phyloP scores from a whole-genome alignment of 2,888 invertebrate genomes.

The Isoperla grammatica region DNA sequence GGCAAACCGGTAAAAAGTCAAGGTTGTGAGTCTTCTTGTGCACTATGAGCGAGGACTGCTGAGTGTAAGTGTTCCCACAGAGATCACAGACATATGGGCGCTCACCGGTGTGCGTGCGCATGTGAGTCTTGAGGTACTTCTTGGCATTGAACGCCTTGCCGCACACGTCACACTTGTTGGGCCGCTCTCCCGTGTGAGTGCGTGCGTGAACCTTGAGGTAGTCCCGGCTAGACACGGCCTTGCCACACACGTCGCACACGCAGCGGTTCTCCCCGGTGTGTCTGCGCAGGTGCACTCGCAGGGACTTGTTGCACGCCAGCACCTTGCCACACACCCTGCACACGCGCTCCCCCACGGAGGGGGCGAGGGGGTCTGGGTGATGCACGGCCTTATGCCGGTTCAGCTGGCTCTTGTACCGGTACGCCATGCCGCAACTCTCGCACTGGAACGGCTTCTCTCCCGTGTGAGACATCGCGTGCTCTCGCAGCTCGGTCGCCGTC shows the following conservation, averaged over 20 bases:
- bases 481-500: conserved; percentile 47
- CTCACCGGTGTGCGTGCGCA: conserved; percentile 38
- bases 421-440: conserved; percentile 42
- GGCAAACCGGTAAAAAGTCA: neutral
- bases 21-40: conserved; percentile 33
- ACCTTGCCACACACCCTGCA: conserved; percentile 43
- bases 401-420: conserved; percentile 24
- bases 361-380: conserved; percentile 37
- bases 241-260: conserved; percentile 57
- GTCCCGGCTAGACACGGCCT: conserved; percentile 53
- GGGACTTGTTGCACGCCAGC: conserved; percentile 42
- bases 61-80: conserved; percentile 38
- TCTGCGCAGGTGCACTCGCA: conserved; percentile 42
- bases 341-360: conserved; percentile 42
- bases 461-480: conserved; percentile 54
- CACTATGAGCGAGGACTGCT: conserved; percentile 39
- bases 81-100: conserved; percentile 38
- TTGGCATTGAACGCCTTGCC: conserved; percentile 41
- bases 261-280: conserved; percentile 46
- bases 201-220: conserved; percentile 57
- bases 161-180: conserved; percentile 52
- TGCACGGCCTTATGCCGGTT: conserved; percentile 40
- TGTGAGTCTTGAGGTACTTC: conserved; percentile 37
- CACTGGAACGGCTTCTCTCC: conserved; percentile 50
- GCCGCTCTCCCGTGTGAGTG: conserved; percentile 58